Evolutionary conservation across 1,140 invertebrate genomes (phyloP), one percentile per base, ranked within the genome.

Genomic region (Hesperophylax magnus): DNA sequence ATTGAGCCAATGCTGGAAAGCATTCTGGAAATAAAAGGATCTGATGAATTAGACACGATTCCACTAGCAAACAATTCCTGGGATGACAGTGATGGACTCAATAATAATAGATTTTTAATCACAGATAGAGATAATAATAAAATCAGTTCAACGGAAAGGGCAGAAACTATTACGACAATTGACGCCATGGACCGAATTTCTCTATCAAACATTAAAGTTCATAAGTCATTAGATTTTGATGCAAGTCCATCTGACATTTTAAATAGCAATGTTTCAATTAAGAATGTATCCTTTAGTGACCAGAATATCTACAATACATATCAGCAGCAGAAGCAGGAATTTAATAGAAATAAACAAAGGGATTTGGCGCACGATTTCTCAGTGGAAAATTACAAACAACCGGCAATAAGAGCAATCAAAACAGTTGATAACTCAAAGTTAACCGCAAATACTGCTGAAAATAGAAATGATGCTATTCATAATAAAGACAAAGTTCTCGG

Each of bases 281-380:
- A 83, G 61, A 79, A 47, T n/a, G 27, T 74, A 9, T 75, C 81
- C 17, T 60, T 61, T 22, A 79, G 77, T 31, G 60, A 77, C 56
- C 60, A 77, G 7, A 77, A 81, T 67, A 61, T 80, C 54, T 27
- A 65, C 17, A 71, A 83, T 15, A 60, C 56, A 1, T 84, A 80
- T 58, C 65, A 78, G 71, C 52, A 52, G 31, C 82, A 80, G 39
- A 86, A 85, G 77, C 84, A 87, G 67, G 87, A 89, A 81, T 89
- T 89, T 6, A 58, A 87, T 0, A 83, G 85, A 53, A 90, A 90
- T 79, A 89, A 88, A 84, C 84, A 87, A 53, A 90, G 88, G 79
- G 87, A 89, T 0, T 86, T 90, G 86, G 34, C 85, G 0, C 87
- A 89, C 67, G 88, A 89, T 83, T 89, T 88, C 76, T 86, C 86